These are phyloP conservation scores for Ceratotherium simum DNA, from an alignment of 2,113 vertebrate genomes.

Conservation along the genomic window DNA sequence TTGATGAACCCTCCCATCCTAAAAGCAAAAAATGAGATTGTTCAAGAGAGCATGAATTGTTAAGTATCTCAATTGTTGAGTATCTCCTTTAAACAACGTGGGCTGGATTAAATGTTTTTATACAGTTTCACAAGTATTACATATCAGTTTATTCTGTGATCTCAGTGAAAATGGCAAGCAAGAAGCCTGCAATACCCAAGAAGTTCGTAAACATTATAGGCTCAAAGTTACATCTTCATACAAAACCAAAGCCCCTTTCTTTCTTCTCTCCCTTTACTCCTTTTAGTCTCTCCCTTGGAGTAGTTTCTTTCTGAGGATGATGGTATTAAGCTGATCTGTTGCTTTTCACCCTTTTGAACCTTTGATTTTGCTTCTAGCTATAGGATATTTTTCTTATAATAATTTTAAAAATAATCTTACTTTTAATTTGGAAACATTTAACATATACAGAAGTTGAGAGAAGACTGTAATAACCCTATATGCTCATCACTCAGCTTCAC, in stretches of 20 bases:
- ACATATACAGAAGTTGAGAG: background rate
- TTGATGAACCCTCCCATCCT: background rate
- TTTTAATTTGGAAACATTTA: background rate
- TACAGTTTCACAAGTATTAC: background rate
- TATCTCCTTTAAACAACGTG: constrained; percentile 25
- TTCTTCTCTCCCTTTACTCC: background rate
- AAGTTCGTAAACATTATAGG: background rate
- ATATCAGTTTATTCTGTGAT: background rate
- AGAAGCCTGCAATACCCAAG: background rate
- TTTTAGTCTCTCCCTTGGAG: background rate
- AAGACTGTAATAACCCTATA: background rate
- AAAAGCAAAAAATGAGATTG: background rate
- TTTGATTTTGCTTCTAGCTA: constrained; percentile 6
- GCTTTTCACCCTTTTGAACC: background rate
- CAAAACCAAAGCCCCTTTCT: background rate
- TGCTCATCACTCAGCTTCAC: background rate
- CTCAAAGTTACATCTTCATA: background rate
- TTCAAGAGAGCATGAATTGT: background rate
- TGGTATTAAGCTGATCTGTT: background rate
- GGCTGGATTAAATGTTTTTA: constrained; percentile 20
- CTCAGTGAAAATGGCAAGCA: background rate
- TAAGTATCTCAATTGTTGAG: background rate
- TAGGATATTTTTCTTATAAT: background rate
- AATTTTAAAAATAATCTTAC: background rate
- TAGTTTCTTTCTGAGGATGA: background rate